These are phyloP conservation scores for Romanogobio albipinnatus DNA, from an alignment of 2,113 vertebrate genomes.

Conservation along the genomic window DNA sequence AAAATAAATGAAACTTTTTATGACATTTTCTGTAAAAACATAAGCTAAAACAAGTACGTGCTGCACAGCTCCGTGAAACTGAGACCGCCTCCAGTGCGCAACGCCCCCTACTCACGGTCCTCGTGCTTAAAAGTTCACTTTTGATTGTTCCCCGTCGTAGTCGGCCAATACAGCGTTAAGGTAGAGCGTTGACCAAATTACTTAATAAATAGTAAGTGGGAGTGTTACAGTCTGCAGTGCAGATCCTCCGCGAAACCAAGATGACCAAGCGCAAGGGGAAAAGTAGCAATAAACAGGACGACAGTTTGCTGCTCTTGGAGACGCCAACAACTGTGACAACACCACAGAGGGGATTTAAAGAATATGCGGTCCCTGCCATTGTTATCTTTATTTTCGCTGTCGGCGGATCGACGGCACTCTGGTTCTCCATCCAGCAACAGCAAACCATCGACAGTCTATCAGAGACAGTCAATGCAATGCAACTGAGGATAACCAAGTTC, in stretches of 20 bases:
- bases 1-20: background rate
- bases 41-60: background rate
- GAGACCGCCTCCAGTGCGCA: background rate
- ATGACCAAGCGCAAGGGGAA: slow-evolving; percentile 62
- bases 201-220: background rate
- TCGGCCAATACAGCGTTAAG: background rate
- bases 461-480: slow-evolving; percentile 52
- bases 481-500: slow-evolving; percentile 52
- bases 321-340: slow-evolving; percentile 29
- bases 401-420: slow-evolving; percentile 50
- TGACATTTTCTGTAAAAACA: background rate
- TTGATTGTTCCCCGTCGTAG: slow-evolving; percentile 13
- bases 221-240: background rate
- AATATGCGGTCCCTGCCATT: slow-evolving; percentile 49
- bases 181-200: background rate
- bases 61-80: background rate
- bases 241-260: slow-evolving; percentile 4
- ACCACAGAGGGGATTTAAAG: slow-evolving; percentile 30
- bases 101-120: slow-evolving; percentile 13
- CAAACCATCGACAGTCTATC: slow-evolving; percentile 55
- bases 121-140: slow-evolving; percentile 11
- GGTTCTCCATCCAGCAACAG: slow-evolving; percentile 59
- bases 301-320: slow-evolving; percentile 51
- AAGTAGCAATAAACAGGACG: slow-evolving; percentile 54
- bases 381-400: slow-evolving; percentile 52